Percentiles rank a stretch among this genome's conserved stretches.
Conservation (phyloP, 2,113 vertebrate genomes). For the Balaeniceps rex region DNA sequence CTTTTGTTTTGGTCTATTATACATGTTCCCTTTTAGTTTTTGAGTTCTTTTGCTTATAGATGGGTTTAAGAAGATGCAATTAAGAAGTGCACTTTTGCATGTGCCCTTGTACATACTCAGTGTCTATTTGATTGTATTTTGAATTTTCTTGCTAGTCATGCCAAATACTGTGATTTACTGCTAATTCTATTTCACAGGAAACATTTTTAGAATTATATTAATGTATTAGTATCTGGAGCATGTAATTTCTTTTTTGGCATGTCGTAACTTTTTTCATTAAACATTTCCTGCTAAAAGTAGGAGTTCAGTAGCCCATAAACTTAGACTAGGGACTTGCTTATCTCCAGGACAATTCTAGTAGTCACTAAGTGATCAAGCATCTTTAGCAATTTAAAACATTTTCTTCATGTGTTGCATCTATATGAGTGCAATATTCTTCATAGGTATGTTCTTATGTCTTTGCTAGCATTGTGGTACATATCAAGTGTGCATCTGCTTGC, state of each 20-base stretch:
- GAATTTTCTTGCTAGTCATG: not conserved
- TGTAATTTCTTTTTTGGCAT: not conserved
- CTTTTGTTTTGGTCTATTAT: not conserved
- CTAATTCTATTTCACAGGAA: not conserved
- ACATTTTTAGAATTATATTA: not conserved
- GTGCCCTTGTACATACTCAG: not conserved
- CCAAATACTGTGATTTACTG: not conserved
- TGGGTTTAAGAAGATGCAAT: not conserved
- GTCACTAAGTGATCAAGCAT: not conserved
- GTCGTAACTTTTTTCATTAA: not conserved
- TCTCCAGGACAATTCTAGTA: not conserved
- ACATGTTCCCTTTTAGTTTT: not conserved
- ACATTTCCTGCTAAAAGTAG: not conserved
- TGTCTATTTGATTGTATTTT: not conserved
- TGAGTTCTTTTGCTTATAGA: not conserved
- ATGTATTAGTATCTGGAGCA: not conserved
- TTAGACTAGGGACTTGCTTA: not conserved
- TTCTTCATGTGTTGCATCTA: not conserved
- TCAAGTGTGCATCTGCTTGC: not conserved
- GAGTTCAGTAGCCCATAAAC: not conserved
- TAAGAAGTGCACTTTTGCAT: not conserved
- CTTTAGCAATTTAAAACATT: not conserved
- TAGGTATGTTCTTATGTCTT: not conserved
- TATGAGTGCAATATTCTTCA: not conserved
- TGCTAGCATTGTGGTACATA: not conserved